These are phyloP conservation scores for Echinometra lucunter DNA, from an alignment of 53 echinoderm and acorn worm genomes.

Conservation along the genomic window DNA sequence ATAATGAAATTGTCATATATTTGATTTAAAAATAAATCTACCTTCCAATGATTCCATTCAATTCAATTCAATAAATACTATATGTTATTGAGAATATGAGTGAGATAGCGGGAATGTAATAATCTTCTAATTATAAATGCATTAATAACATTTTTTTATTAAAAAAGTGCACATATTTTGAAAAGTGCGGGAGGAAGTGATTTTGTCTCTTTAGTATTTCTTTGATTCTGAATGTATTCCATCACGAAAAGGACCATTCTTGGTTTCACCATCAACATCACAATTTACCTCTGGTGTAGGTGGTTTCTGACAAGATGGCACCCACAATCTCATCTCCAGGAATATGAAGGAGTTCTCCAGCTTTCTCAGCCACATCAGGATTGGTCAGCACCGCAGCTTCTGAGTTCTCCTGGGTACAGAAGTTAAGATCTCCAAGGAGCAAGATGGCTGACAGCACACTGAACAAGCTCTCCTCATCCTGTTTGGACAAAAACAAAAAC, in stretches of 20 bases:
- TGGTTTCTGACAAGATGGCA: slow-evolving; percentile 88
- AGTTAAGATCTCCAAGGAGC: slow-evolving; percentile 88
- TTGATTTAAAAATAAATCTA: not conserved
- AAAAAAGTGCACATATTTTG: not conserved
- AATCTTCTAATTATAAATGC: too few relatives aligned
- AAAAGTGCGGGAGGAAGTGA: too few relatives aligned
- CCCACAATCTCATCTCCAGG: slow-evolving; percentile 86
- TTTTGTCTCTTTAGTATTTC: not conserved
- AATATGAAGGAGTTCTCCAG: slow-evolving; percentile 88
- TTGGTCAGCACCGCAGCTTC: slow-evolving; percentile 86
- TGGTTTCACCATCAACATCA: too few relatives aligned
- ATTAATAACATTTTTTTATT: too few relatives aligned
- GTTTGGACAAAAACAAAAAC: not conserved
- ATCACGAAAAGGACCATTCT: too few relatives aligned
- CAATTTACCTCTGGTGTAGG: slow-evolving; percentile 86
- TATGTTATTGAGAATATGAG: too few relatives aligned
- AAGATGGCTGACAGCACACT: slow-evolving; percentile 83
- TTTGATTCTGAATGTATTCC: not conserved
- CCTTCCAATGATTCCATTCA: not conserved
- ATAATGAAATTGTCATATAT: not conserved
- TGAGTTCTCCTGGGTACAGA: slow-evolving; percentile 71
- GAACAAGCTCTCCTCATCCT: slow-evolving; percentile 93
- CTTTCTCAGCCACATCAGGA: slow-evolving; percentile 82
- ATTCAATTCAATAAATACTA: too few relatives aligned
- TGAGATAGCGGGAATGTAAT: too few relatives aligned